Conservation (phyloP, 2,113 vertebrate genomes). For the Aramus guarauna region DNA sequence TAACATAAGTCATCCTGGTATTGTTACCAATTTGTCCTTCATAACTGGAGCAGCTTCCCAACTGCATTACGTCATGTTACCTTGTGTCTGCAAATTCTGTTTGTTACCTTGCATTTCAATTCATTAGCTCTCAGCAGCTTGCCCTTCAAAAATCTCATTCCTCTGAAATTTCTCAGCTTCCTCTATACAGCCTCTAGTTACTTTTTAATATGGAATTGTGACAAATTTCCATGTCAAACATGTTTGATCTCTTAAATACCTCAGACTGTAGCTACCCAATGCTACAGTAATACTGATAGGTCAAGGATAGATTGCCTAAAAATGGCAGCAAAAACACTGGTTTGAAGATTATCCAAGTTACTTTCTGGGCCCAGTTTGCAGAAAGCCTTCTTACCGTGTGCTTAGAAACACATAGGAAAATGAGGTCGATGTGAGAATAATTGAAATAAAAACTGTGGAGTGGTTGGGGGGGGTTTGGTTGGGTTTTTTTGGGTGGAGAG, state of each 20-base stretch:
- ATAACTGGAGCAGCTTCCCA: not conserved
- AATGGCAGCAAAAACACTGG: not conserved
- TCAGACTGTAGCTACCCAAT: not conserved
- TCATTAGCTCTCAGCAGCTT: not conserved
- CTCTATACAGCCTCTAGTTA: not conserved
- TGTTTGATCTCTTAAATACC: not conserved
- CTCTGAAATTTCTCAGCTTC: not conserved
- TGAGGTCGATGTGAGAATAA: not conserved
- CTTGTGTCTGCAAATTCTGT: not conserved
- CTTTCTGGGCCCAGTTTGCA: not conserved
- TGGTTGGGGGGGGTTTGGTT: not conserved
- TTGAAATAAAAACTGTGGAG: not conserved
- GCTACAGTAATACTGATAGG: not conserved
- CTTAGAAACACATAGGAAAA: not conserved
- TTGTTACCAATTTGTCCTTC: not conserved
- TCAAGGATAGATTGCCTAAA: not conserved
- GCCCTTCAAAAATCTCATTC: not conserved
- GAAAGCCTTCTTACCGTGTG: not conserved
- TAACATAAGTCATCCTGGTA: not conserved
- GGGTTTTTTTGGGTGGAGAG: too few species aligned
- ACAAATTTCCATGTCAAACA: not conserved
- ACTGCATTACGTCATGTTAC: not conserved
- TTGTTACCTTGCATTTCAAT: not conserved
- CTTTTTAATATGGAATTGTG: not conserved
- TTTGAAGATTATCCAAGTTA: not conserved